Evolutionary conservation across 2,888 invertebrate genomes (phyloP), one percentile per base, ranked within the genome.

Genomic region (Gastrophysa polygoni): DNA sequence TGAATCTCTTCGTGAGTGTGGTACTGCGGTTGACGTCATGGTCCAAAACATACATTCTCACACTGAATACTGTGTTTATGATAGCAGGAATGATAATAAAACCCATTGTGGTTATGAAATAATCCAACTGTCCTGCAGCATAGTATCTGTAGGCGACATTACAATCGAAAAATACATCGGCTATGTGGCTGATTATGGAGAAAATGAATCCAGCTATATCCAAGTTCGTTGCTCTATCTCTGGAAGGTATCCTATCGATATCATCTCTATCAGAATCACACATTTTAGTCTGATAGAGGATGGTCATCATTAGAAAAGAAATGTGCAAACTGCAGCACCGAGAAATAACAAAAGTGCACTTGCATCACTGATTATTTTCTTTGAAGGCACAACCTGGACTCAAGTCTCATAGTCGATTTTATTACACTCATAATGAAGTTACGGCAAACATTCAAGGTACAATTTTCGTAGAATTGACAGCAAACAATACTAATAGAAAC

Each of bases 61-160:
- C 84, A 54, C 91, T 91, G 56, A 92, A 87, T 10, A 87, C 86
- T 10, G 90, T 91, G 78, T 90, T 92, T 24, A 91, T 87, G 66
- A 92, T 83, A 0, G 91, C 90, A 49, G 92, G 92, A 70, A 91
- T 78, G 49, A 91, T 82, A 68, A 92, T 89, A 75, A 92, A 90
- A 32, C 84, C 84, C 48, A 90, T 77, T 1, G 92, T 92, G 81
- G 89, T 86, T 20, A 85, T 83, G 75, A 91, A 91, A 78, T 89
- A 89, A 55, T 82, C 81, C 66, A 84, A 81, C 73, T 86, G 83
- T 11, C 80, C 78, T 20, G 83, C 82, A 63, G 85, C 71, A 67
- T 84, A 68, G 76, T 91, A 91, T 74, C 86, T 83, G 64, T 87
- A 84, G 11, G 90, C 90, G 24, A 91, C 82, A 78, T 90, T 90